phyloP scores from a whole-genome alignment of 2,797 vertebrate genomes.

The Hozukius guyotensis region DNA sequence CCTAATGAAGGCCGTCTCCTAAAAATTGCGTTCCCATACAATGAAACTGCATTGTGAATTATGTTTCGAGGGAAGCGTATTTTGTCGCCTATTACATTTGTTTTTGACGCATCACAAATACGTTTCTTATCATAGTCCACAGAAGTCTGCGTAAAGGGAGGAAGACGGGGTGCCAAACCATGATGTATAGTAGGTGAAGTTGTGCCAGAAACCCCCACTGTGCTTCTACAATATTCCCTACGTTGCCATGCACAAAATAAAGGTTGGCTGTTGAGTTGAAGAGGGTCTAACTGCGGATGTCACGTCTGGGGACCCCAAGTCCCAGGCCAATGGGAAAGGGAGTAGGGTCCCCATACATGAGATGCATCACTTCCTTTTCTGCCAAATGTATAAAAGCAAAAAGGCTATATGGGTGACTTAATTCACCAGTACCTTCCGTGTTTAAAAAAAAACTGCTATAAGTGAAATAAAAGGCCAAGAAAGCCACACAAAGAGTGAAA shows the following conservation, averaged over 20 bases:
- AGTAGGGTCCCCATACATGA: neutral
- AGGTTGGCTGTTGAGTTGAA: neutral
- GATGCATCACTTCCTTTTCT: neutral
- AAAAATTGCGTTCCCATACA: accelerated
- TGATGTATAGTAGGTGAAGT: too few species aligned
- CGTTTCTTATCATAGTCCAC: accelerated
- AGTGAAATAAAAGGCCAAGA: neutral
- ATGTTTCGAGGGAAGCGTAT: too few species aligned
- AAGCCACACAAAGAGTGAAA: neutral
- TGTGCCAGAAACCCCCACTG: too few species aligned
- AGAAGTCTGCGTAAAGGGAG: too few species aligned
- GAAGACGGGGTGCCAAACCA: accelerated
- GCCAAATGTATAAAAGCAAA: neutral
- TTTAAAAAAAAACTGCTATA: neutral
- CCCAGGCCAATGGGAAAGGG: neutral
- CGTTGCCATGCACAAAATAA: neutral
- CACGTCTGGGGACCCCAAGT: neutral
- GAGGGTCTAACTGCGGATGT: neutral
- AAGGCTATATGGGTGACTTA: neutral
- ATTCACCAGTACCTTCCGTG: neutral
- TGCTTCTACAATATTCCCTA: neutral
- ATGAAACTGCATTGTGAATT: too few species aligned
- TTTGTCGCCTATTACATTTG: too few species aligned
- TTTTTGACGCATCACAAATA: too few species aligned
- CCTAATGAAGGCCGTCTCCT: too few species aligned